Conservation (phyloP, 2,888 invertebrate species). For the Tenthredo livida region DNA sequence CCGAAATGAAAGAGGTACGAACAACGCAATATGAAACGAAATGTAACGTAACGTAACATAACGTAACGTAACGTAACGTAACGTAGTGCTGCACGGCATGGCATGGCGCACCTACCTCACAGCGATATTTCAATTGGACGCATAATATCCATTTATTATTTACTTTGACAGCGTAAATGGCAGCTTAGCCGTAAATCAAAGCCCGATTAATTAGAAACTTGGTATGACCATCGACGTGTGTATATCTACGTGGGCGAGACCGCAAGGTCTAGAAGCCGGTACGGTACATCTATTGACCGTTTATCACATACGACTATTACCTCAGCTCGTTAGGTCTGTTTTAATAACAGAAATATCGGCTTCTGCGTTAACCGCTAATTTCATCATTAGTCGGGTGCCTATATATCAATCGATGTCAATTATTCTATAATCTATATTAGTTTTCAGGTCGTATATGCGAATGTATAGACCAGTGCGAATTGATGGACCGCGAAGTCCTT, state of each 20-base stretch:
- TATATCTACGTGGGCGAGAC: not conserved
- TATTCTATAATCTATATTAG: not conserved
- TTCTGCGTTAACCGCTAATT: not conserved
- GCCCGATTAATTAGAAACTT: conserved; percentile 44
- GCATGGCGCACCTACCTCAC: conserved; percentile 13
- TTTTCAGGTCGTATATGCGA: too few species aligned
- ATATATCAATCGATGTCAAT: not conserved
- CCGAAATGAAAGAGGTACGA: not conserved
- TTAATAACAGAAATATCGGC: not conserved
- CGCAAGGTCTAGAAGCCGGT: not conserved
- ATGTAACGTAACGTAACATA: not conserved
- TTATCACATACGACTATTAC: not conserved
- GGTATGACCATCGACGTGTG: not conserved
- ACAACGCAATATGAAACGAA: not conserved
- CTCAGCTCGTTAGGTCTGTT: not conserved
- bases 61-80: not conserved
- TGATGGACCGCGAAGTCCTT: too few species aligned
- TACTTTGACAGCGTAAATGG: conserved; percentile 28
- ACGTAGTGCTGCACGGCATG: not conserved
- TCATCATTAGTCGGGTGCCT: not conserved
- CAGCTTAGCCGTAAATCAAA: conserved; percentile 36
- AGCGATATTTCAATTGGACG: conserved; percentile 40
- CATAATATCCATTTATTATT: conserved; percentile 48
- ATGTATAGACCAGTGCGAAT: too few species aligned
- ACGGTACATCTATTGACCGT: conserved; percentile 9